Evolutionary conservation across 2,888 invertebrate genomes (phyloP).

Genomic region (Amphimallon solstitiale): DNA sequence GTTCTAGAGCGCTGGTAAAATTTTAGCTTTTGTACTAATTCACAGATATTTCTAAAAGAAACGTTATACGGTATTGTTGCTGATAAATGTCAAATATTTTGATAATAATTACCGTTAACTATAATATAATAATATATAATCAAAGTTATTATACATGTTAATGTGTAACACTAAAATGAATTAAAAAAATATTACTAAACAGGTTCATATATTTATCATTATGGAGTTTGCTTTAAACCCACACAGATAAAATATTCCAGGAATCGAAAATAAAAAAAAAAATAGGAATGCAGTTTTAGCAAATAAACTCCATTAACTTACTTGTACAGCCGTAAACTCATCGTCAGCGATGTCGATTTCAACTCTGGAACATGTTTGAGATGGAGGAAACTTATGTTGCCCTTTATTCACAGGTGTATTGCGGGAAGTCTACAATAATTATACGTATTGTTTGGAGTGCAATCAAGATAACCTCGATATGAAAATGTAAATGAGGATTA

Average conservation of each 20-base stretch:
- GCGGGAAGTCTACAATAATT: constrained; percentile 48
- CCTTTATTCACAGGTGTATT: constrained; percentile 44
- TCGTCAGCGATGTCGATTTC: constrained; percentile 54
- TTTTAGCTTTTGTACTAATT: too few relatives aligned
- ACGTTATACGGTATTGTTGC: too few relatives aligned
- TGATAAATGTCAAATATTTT: too few relatives aligned
- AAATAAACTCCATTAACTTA: constrained; percentile 35
- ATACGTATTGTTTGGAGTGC: constrained; percentile 17
- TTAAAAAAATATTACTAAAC: too few relatives aligned
- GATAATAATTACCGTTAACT: too few relatives aligned
- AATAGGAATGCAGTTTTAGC: neutral
- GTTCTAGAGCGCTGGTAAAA: too few relatives aligned
- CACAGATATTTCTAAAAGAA: too few relatives aligned
- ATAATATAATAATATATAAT: too few relatives aligned
- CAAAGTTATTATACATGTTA: too few relatives aligned
- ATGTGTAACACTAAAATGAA: too few relatives aligned
- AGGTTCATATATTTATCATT: too few relatives aligned
- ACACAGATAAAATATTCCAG: neutral
- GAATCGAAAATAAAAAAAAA: neutral
- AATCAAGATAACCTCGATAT: neutral
- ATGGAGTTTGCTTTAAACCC: too few relatives aligned
- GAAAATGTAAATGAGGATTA: neutral
- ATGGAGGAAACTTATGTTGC: constrained; percentile 47
- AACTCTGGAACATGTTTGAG: constrained; percentile 50
- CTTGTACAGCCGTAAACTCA: constrained; percentile 49